Evolutionary conservation across 2,888 invertebrate species (phyloP).

Genomic region (Aquatica leii): DNA sequence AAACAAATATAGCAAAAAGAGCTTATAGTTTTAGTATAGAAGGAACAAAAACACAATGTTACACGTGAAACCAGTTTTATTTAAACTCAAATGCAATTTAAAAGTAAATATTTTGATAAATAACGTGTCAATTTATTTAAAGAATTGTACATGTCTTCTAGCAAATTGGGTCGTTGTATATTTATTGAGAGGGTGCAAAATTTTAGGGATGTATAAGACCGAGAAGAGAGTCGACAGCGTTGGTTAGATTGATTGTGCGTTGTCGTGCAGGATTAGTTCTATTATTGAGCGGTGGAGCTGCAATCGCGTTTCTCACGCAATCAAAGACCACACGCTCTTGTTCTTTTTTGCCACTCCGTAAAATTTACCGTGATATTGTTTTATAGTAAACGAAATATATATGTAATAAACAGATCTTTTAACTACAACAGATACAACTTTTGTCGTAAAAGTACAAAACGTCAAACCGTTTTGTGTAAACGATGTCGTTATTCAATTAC

Average conservation of each 20-base stretch:
- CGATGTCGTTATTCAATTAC: conserved; percentile 41
- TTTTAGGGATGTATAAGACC: conserved; percentile 39
- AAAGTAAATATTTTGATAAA: conserved; percentile 13
- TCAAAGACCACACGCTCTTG: conserved; percentile 43
- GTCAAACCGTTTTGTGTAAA: conserved; percentile 30
- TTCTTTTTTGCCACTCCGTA: conserved; percentile 51
- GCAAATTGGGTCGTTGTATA: conserved; percentile 30
- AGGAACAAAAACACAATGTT: conserved; percentile 16
- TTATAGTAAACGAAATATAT: conserved; percentile 38
- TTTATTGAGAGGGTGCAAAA: conserved; percentile 32
- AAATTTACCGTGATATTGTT: conserved; percentile 54
- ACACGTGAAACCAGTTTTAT: no score
- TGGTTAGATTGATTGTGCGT: conserved; percentile 54
- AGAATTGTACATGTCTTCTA: conserved; percentile 26
- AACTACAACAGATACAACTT: background rate
- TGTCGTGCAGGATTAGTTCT: conserved; percentile 53
- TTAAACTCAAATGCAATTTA: background rate
- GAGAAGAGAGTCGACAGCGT: conserved; percentile 42
- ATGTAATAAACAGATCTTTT: background rate
- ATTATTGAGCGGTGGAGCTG: conserved; percentile 49
- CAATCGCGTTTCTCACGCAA: conserved; percentile 51
- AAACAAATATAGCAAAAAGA: no score
- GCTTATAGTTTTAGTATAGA: background rate
- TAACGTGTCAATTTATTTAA: conserved; percentile 24
- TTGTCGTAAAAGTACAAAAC: conserved; percentile 13